Base-by-base conservation (phyloP, 1,140 invertebrate species). In the Pseudachorutes palmiensis region DNA sequence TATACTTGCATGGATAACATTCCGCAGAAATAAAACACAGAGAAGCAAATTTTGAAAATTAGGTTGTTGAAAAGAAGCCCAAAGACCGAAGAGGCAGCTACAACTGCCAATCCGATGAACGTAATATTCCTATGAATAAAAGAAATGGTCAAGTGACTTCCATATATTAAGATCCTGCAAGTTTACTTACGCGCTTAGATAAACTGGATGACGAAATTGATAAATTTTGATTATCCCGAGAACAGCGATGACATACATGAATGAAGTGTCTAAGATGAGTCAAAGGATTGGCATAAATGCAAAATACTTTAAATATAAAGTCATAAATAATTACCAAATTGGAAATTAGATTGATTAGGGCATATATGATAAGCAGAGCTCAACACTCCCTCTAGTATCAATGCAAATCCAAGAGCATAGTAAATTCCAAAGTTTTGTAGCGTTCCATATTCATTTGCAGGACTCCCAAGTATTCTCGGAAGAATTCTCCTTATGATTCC, bases 311-410 rank as follows among this genome's bases (percentile, higher is more conserved):
- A 22, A 5, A 16, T 12, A 16, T 28, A 60, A 30, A 12, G 9
- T 55, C 14, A 22, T 14, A 5, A 70, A 73, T 74, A 70, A 73
- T 74, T 74, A 84, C 83, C 83, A 78, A 85, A 85, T 73, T 85
- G 83, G 72, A 84, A 85, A 73, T 84, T 84, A 30, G 78, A 79
- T 48, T 79, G 77, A 70, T 78, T 83, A 14, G 83, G 83, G 73
- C 83, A 84, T 31, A 84, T 75, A 70, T 81, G 81, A 68, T 84
- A 84, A 68, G 80, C 82, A 12, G 77, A 41, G 24, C 41, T 49
- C 24, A 69, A 48, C 1, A 64, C 30, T 24, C 69, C 69, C 64
- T 70, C 65, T 16, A 67, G 2, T 19, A 66, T 66, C n/a, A 61
- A 58, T 1, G 62, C 61, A 31, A 70, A 59, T 31, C 66, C 68